Percentiles rank a stretch among this genome's conserved stretches.
phyloP scores from a whole-genome alignment of 2,113 vertebrate species.

The Oreochromis niloticus region DNA sequence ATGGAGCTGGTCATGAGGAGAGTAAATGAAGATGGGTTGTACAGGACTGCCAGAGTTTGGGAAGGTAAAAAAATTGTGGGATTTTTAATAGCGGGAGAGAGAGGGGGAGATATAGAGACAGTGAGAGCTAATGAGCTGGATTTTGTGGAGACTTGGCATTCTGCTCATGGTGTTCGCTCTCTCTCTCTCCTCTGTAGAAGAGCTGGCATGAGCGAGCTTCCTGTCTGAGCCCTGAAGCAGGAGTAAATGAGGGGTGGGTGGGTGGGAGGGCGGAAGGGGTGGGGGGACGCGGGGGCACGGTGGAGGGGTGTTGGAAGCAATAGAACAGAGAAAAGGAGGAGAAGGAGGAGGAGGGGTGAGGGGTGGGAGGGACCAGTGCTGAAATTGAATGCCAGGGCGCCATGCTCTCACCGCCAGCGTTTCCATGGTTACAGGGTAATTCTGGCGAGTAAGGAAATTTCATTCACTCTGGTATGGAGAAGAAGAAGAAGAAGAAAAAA shows the following conservation, averaged over 20 bases:
- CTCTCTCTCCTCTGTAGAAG: constrained; percentile 57
- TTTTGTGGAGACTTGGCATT: constrained; percentile 73
- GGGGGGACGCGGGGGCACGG: background rate
- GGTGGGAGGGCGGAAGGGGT: background rate
- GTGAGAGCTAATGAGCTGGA: constrained; percentile 70
- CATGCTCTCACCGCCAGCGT: constrained; percentile 77
- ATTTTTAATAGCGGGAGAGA: constrained; percentile 29
- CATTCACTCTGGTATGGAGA: constrained; percentile 67
- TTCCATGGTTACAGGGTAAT: constrained; percentile 77
- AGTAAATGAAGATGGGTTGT: constrained; percentile 5
- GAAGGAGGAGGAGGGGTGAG: constrained; percentile 32
- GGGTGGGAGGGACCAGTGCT: constrained; percentile 52
- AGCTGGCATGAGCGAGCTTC: constrained; percentile 71
- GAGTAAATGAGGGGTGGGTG: constrained; percentile 53
- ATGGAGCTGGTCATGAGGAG: background rate
- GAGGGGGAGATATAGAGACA: constrained; percentile 26
- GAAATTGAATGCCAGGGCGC: constrained; percentile 75
- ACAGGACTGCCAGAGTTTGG: constrained; percentile 11
- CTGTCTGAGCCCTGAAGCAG: constrained; percentile 76
- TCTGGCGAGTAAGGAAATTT: constrained; percentile 81
- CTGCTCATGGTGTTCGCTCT: constrained; percentile 63
- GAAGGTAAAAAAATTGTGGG: background rate
- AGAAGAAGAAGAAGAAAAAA: constrained; percentile 29
- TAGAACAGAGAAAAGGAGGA: constrained; percentile 57
- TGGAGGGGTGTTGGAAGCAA: constrained; percentile 39